Conservation (phyloP, 2,113 vertebrate genomes). For the Thamnophis sirtalis region DNA sequence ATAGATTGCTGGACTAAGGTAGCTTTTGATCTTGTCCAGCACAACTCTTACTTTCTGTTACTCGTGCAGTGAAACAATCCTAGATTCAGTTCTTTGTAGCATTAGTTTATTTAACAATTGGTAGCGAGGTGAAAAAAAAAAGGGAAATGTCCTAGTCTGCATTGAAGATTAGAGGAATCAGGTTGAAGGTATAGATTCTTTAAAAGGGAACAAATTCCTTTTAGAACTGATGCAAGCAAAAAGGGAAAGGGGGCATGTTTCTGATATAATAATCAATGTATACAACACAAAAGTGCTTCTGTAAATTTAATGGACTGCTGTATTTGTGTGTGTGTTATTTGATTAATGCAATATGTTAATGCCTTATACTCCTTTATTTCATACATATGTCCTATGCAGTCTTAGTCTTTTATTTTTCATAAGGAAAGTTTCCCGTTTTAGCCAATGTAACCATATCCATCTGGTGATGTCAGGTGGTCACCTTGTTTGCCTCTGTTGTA, state of each 20-base stretch:
- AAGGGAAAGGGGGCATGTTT: slow-evolving; percentile 10
- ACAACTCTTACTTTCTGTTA: neutral
- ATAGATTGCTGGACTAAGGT: neutral
- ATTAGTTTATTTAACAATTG: neutral
- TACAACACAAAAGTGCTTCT: slow-evolving; percentile 66
- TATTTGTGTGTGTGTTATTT: slow-evolving; percentile 57
- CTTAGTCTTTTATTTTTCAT: slow-evolving; percentile 29
- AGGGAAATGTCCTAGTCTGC: neutral
- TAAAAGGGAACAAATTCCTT: neutral
- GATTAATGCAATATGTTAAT: slow-evolving; percentile 63
- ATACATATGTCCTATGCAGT: slow-evolving; percentile 66
- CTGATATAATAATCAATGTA: slow-evolving; percentile 1
- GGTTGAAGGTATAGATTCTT: neutral
- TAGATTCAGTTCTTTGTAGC: neutral
- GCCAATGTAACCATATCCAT: slow-evolving; percentile 29
- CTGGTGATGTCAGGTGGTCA: slow-evolving; percentile 54
- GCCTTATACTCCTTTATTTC: slow-evolving; percentile 68
- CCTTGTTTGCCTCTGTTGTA: slow-evolving; percentile 60
- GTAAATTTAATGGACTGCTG: slow-evolving; percentile 58
- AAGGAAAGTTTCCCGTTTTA: slow-evolving; percentile 15
- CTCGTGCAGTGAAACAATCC: neutral
- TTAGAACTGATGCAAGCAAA: neutral
- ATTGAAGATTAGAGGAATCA: neutral
- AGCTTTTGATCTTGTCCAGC: neutral
- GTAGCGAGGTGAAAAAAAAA: neutral